These are phyloP conservation scores for Diplosoma virens DNA, from an alignment of 23 tunicate species.

Conservation along the genomic window DNA sequence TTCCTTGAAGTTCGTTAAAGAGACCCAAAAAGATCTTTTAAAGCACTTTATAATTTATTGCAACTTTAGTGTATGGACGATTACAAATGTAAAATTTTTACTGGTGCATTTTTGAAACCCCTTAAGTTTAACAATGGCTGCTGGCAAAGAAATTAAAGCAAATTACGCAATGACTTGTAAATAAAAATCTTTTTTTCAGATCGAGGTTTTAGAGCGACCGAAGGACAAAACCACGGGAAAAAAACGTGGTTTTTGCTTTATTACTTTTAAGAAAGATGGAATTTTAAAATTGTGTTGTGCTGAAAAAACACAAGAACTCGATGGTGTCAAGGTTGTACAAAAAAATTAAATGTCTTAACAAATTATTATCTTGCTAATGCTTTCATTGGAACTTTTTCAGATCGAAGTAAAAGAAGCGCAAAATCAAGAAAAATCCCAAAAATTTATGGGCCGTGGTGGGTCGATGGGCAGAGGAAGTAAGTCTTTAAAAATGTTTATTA, in stretches of 20 bases:
- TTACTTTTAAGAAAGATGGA: slow-evolving; percentile 92
- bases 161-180: too few species aligned
- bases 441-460: slow-evolving; percentile 29
- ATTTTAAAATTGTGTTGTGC: slow-evolving; percentile 38
- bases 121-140: too few species aligned
- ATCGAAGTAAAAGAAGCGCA: slow-evolving; percentile 71
- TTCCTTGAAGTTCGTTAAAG: too few species aligned
- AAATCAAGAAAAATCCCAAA: slow-evolving; percentile 1
- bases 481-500: too few species aligned
- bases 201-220: slow-evolving; percentile 81
- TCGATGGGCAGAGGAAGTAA: slow-evolving; percentile 46
- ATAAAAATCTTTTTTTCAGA: slow-evolving; percentile 20
- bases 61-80: too few species aligned
- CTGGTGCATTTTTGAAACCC: too few species aligned
- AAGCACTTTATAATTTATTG: too few species aligned
- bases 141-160: too few species aligned
- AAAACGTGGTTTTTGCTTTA: slow-evolving; percentile 77
- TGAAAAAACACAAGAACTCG: slow-evolving; percentile 61
- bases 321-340: slow-evolving; percentile 53
- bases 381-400: slow-evolving; percentile 36
- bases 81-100: too few species aligned
- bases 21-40: too few species aligned
- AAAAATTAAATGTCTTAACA: neutral
- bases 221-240: slow-evolving; percentile 46
- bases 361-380: neutral